Evolutionary conservation across 2,888 invertebrate genomes (phyloP), one percentile per base, ranked within the genome.

Genomic region (Adela reaumurella): DNA sequence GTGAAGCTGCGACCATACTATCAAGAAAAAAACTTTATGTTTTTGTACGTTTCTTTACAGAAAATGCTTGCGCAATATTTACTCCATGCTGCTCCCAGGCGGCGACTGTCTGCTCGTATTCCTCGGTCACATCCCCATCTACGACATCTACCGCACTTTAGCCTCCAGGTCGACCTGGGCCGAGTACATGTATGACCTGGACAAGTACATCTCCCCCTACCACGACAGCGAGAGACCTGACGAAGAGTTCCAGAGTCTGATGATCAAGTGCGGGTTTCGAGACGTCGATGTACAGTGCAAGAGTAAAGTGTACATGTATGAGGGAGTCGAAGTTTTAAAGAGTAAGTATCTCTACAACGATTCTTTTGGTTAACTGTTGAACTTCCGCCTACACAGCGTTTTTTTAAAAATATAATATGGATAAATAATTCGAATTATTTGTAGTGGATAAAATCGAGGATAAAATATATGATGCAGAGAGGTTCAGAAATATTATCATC

Each of bases 101-200:
- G 92, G 91, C 1, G 86, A 87, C 57, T 83, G 85, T 46, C 65
- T 91, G 11, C 62, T 91, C 2, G 80, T 85, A 17, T 89, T 90
- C 58, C 64, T 89, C 20, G 88, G 87, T 0, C 81, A 80, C 51
- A 86, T 86, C 67, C 84, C 86, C 0, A 81, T 89, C 6, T 91
- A 83, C 61, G 83, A 87, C 41, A 81, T 88, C 1, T 90, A 88
- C 62, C 77, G 84, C 45, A 71, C 69, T n/a, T 64, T 91, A 52
- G 74, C 85, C 0, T 42, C 35, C 4, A n/a, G 18, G 42, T 8
- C 17, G 1, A 70, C 72, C 56, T 89, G 87, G 83, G 62, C 69
- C 16, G 56, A 61, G 1, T 88, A 86, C 55, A 86, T 86, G 82
- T 66, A 74, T 62, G 84, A 87, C 58, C 77, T 80, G 14, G 65